These are phyloP conservation scores for Chascanopsetta lugubris DNA, from an alignment of 2,113 vertebrate genomes.

Conservation along the genomic window DNA sequence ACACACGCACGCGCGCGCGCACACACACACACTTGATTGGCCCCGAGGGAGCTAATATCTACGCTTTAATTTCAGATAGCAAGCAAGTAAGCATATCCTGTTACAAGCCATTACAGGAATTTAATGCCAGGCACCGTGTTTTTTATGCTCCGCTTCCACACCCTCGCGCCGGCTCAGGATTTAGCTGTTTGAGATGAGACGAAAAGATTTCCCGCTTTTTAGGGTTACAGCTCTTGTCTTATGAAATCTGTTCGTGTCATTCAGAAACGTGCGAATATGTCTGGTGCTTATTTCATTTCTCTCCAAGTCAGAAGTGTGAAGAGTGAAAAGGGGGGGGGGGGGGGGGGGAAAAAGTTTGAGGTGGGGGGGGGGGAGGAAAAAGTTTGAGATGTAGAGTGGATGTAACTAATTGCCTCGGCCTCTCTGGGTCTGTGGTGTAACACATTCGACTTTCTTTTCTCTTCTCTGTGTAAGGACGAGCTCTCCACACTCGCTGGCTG, in stretches of 20 bases:
- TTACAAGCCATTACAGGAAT: conserved; percentile 74
- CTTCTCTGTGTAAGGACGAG: neutral
- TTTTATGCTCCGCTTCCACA: conserved; percentile 56
- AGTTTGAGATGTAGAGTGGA: conserved; percentile 19
- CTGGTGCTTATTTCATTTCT: neutral
- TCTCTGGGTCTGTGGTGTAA: conserved; percentile 7
- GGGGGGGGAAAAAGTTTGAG: conserved; percentile 21
- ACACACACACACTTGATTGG: conserved; percentile 67
- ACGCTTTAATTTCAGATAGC: conserved; percentile 69
- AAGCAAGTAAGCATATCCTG: conserved; percentile 69
- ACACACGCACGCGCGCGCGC: conserved; percentile 19
- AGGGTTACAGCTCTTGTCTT: conserved; percentile 37
- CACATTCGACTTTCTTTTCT: conserved; percentile 13
- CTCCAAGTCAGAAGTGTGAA: conserved; percentile 9
- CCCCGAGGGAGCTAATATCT: conserved; percentile 69
- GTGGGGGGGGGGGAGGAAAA: conserved; percentile 26
- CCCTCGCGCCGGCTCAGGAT: conserved; percentile 33
- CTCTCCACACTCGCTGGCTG: conserved; percentile 19
- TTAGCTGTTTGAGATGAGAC: conserved; percentile 51
- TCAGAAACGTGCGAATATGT: conserved; percentile 29
- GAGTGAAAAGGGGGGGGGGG: too few species aligned
- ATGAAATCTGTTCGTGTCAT: conserved; percentile 40
- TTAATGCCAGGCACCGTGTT: conserved; percentile 60
- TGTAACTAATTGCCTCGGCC: conserved; percentile 30
- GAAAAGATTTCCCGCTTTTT: conserved; percentile 49